A percentile compares a stretch with the other conserved stretches of the same genome.
Conservation (phyloP, 2,888 invertebrate species). For the Blera fallax region DNA sequence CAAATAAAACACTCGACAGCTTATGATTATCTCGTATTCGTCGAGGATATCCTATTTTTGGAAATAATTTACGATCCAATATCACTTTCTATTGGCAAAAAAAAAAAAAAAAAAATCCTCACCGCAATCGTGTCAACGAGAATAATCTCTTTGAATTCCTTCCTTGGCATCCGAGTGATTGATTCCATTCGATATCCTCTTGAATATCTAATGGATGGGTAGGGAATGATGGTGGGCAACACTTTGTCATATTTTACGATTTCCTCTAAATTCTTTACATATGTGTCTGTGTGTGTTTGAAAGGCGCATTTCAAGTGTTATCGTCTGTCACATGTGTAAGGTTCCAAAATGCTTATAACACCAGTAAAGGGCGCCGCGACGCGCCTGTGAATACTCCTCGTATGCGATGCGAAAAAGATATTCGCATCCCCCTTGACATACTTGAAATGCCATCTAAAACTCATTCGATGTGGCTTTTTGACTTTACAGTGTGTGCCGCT, state of each 20-base stretch:
- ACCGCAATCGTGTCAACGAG: slow-evolving; percentile 52
- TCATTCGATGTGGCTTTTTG: slow-evolving; percentile 57
- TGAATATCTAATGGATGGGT: not conserved
- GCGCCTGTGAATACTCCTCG: not conserved
- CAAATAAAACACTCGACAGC: slow-evolving; percentile 41
- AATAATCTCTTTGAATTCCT: slow-evolving; percentile 49
- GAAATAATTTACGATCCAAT: slow-evolving; percentile 65
- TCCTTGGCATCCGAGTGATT: slow-evolving; percentile 47
- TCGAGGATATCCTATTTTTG: slow-evolving; percentile 31
- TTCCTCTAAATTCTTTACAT: slow-evolving; percentile 4
- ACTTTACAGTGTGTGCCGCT: not conserved
- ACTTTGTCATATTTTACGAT: slow-evolving; percentile 58
- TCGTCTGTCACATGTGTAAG: slow-evolving; percentile 26
- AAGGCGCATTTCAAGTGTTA: slow-evolving; percentile 4
- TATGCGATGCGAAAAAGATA: slow-evolving; percentile 9
- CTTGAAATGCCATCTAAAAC: slow-evolving; percentile 35
- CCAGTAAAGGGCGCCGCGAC: no score
- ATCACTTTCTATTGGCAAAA: slow-evolving; percentile 14
- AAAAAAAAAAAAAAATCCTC: no score
- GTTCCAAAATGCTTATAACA: not conserved
- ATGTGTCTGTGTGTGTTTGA: not conserved
- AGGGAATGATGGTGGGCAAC: not conserved
- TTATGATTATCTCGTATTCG: slow-evolving; percentile 40
- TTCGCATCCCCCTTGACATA: slow-evolving; percentile 10
- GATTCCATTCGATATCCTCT: slow-evolving; percentile 63